phyloP scores from a whole-genome alignment of 2,888 invertebrate genomes.

The Pollenia griseotomentosa region DNA sequence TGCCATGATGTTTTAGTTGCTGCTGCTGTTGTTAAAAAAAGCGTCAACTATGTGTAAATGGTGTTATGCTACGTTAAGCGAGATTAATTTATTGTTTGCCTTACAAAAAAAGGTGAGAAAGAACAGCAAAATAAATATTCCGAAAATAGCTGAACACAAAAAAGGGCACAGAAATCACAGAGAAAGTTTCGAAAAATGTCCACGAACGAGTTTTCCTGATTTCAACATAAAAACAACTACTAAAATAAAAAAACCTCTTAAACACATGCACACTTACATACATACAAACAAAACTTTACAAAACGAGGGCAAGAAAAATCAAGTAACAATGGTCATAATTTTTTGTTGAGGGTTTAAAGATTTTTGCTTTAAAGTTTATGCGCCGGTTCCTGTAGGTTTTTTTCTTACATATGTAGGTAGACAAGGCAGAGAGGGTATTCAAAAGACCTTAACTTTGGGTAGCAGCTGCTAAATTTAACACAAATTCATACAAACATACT shows the following conservation, averaged over 20 bases:
- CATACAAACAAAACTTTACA: neutral
- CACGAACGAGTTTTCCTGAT: constrained; percentile 48
- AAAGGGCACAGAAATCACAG: constrained; percentile 32
- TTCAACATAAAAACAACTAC: constrained; percentile 37
- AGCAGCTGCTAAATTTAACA: constrained; percentile 53
- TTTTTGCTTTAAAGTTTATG: neutral
- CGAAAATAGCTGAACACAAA: constrained; percentile 36
- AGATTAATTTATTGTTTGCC: constrained; percentile 73
- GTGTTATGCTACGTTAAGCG: constrained; percentile 70
- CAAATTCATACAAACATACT: neutral
- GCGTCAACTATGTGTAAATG: constrained; percentile 69
- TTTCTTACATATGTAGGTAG: neutral
- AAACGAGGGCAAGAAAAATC: constrained; percentile 10
- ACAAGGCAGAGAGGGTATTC: neutral
- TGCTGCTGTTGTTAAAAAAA: constrained; percentile 36
- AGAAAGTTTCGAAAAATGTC: constrained; percentile 44
- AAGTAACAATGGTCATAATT: constrained; percentile 42
- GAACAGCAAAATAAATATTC: constrained; percentile 54
- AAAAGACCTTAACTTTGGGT: constrained; percentile 41
- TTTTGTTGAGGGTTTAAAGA: constrained; percentile 28
- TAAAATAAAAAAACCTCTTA: neutral
- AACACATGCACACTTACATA: constrained; percentile 7
- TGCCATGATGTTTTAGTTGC: constrained; percentile 32
- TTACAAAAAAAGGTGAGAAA: constrained; percentile 57
- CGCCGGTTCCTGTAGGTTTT: neutral